Base-by-base conservation (phyloP, 2,888 invertebrate genomes). In the Drosophila pegasa region DNA sequence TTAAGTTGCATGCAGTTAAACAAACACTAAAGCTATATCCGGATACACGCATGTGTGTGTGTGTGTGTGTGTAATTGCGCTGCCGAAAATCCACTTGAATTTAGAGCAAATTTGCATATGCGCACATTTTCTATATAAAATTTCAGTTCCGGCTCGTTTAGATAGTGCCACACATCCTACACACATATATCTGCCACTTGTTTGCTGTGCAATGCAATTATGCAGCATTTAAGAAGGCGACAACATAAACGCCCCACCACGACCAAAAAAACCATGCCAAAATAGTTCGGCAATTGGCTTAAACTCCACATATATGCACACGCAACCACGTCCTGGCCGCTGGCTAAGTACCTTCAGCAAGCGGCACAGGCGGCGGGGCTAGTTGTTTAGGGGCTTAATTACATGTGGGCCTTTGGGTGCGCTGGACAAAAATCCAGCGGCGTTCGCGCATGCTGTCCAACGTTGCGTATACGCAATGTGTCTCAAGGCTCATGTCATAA, bases 1-100 rank as follows among this genome's bases (percentile, higher is more conserved):
- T 87, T 80, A 73, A 79, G 77, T 74, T 88, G 75, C 77, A 73
- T 66, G 51, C 52, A 59, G 37, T 60, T 51, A 64, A 70, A 59
- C 72, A 67, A 58, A 60, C 60, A 63, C 43, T 37, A 51, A 55
- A 67, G 31, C 54, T 52, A 60, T 50, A 72, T 40, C 35, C 47
- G 22, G 45, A 9, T 45, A 41, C 45, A 38, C 4, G 8, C 33
- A 16, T 54, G 18, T 14, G 25, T 18, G 37, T 50, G 40, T 22
- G 45, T 18, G 22, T 14, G 6, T 43, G 48, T 20, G 10, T 31
- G 25, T 27, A 20, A 40, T 48, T 25, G 25, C 27, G 25, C n/a
- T 45, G 35, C 40, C 31, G 48, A 74, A 63, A 70, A 54, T 50
- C 16, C 54, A 56, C 60, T 58, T 67, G 47, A 69, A 71, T 77